These are phyloP conservation scores for Clarias batrachus DNA, from an alignment of 2,113 vertebrate genomes.

Conservation along the genomic window DNA sequence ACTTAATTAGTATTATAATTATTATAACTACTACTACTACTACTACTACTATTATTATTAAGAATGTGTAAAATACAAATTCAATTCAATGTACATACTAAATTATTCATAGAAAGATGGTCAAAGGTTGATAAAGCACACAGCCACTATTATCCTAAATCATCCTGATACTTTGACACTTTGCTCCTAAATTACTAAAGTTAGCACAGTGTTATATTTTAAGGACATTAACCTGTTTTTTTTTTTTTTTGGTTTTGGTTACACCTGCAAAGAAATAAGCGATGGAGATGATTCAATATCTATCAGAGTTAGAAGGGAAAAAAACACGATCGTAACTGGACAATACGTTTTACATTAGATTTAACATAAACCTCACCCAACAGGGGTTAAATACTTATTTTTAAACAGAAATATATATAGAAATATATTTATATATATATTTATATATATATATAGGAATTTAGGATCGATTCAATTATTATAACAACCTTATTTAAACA, in stretches of 20 bases:
- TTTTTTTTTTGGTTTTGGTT: background rate
- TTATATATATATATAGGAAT: slow-evolving; percentile 55
- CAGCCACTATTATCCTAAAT: background rate
- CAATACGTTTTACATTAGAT: slow-evolving; percentile 70
- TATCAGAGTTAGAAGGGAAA: slow-evolving; percentile 31
- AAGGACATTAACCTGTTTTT: slow-evolving; percentile 31
- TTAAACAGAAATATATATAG: slow-evolving; percentile 66
- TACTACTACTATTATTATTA: slow-evolving; percentile 21
- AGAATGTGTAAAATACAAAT: slow-evolving; percentile 13
- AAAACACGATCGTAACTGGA: slow-evolving; percentile 68
- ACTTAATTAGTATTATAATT: slow-evolving; percentile 18
- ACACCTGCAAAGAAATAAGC: background rate
- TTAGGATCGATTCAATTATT: slow-evolving; percentile 51
- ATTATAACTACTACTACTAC: slow-evolving; percentile 16
- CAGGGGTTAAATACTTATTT: slow-evolving; percentile 72
- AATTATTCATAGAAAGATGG: slow-evolving; percentile 20
- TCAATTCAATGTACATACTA: slow-evolving; percentile 35
- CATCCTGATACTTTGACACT: slow-evolving; percentile 2
- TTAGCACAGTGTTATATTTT: slow-evolving; percentile 57
- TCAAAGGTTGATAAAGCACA: slow-evolving; percentile 35
- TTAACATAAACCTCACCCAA: slow-evolving; percentile 63
- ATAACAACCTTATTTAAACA: slow-evolving; percentile 58
- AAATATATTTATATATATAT: slow-evolving; percentile 56
- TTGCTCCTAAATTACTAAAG: slow-evolving; percentile 37
- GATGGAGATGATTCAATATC: slow-evolving; percentile 1